Evolutionary conservation across 2,797 vertebrate species (phyloP), one percentile per base, ranked within the genome.

Genomic region (Taenioides sp.): DNA sequence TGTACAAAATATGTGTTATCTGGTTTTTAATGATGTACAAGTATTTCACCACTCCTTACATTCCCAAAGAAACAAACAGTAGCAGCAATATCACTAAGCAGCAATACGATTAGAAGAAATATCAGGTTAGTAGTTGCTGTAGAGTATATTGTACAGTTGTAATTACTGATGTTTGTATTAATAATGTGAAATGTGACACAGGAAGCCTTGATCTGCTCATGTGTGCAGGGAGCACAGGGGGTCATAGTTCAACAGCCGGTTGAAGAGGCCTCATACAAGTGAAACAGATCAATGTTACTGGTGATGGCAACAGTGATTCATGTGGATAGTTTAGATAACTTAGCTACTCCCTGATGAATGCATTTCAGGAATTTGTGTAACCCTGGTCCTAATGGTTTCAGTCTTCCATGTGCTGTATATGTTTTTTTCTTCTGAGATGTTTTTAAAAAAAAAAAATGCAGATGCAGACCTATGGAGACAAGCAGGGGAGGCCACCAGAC

Each of bases 221-320:
- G 73, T 22, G 57, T 4, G 10, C 52, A 54, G 28, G 0, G 4
- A 37, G 16, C 18, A 57, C 55, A 60, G 7, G 57, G 7, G 22
- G 22, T 23, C 59, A 9, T 0, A 73, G 57, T 50, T 68, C 65
- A 74, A 65, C 57, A 6, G 58, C 37, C 58, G 43, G 65, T 69
- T 5, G 4, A 5, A 54, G 68, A 70, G 55, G 50, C 54, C 50
- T 25, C 23, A 1, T 31, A 43, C 0, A 16, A n/a, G 6, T n/a
- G 2, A 65, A 57, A n/a, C 11, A 59, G 22, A 14, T 5, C 1
- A 28, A 17, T 17, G 18, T 37, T 28, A 18, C 50, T 66, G 17
- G 2, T 14, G 22, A 57, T 31, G 11, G 23, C 12, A 49, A 37
- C 43, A 20, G 66, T 75, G 7, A 17, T 23, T 55, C 34, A 11